phyloP scores from a whole-genome alignment of 2,888 invertebrate species.

The Malthinus seriepunctatus region DNA sequence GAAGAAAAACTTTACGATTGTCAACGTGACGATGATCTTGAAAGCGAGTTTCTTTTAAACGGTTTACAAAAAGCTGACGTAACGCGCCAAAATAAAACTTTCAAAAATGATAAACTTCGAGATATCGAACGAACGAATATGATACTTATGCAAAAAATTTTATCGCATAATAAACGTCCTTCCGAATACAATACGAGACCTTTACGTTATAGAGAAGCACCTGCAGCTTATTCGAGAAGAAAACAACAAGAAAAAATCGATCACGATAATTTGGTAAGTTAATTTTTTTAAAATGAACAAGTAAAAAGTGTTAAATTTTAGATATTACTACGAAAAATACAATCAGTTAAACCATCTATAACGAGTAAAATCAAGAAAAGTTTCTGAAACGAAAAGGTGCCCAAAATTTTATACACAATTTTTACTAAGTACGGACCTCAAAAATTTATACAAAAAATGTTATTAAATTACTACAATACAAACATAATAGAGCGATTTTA shows the following conservation, averaged over 20 bases:
- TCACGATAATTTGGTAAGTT: constrained; percentile 40
- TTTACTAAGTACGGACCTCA: too few relatives aligned
- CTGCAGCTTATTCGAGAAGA: constrained; percentile 38
- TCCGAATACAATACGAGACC: constrained; percentile 27
- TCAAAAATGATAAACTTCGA: constrained; percentile 33
- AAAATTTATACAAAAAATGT: too few relatives aligned
- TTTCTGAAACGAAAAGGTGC: too few relatives aligned
- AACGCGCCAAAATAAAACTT: constrained; percentile 35
- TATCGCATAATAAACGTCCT: constrained; percentile 34
- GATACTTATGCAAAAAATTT: constrained; percentile 39
- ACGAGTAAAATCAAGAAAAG: too few relatives aligned
- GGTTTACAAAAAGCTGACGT: neutral
- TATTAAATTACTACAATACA: too few relatives aligned
- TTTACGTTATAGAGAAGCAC: constrained; percentile 28
- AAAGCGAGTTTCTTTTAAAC: neutral
- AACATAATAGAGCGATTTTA: too few relatives aligned
- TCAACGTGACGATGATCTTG: neutral
- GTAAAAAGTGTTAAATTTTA: constrained; percentile 19
- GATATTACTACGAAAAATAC: constrained; percentile 40
- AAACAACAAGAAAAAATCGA: constrained; percentile 40
- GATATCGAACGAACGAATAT: constrained; percentile 39
- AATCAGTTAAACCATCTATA: constrained; percentile 38
- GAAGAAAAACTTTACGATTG: too few relatives aligned
- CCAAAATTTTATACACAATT: too few relatives aligned
- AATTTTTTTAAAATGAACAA: neutral